Conservation (phyloP, 1,140 invertebrate species). For the Campodea augens region DNA sequence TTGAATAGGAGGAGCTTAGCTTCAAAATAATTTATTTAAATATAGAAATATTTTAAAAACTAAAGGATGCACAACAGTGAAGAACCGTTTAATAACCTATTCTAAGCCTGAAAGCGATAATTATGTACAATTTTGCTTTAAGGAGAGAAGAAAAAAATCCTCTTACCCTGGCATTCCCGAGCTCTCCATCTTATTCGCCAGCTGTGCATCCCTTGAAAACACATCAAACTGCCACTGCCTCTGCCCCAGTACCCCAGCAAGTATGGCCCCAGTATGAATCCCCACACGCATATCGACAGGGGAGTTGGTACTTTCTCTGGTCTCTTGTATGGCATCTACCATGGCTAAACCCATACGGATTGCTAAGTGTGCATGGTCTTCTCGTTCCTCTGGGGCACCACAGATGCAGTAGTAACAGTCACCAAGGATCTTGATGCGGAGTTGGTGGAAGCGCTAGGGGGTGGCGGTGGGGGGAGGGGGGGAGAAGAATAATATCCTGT, state of each 20-base stretch:
- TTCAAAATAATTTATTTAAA: no score
- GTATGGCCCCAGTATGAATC: conserved; percentile 86
- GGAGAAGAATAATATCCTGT: no score
- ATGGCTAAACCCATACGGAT: conserved; percentile 91
- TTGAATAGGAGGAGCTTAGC: no score
- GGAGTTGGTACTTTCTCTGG: conserved; percentile 85
- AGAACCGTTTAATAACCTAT: no score
- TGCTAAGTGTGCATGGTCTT: conserved; percentile 81
- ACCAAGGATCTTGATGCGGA: conserved; percentile 85
- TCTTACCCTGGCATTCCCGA: conserved; percentile 86
- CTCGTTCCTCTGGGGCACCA: conserved; percentile 65
- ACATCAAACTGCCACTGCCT: conserved; percentile 98
- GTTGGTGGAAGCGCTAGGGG: conserved; percentile 87
- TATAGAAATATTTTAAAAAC: no score
- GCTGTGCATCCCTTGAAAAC: conserved; percentile 88
- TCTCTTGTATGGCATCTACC: conserved; percentile 91
- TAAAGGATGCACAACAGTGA: no score
- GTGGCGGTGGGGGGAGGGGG: no score
- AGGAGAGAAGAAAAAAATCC: no score
- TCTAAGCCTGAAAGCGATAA: no score
- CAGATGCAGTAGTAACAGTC: conserved; percentile 95
- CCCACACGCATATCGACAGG: conserved; percentile 96
- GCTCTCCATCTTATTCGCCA: conserved; percentile 98
- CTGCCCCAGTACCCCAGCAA: conserved; percentile 89
- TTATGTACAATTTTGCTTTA: no score